These are phyloP conservation scores for Pherbina coryleti DNA, from an alignment of 2,888 invertebrate species.

Conservation along the genomic window DNA sequence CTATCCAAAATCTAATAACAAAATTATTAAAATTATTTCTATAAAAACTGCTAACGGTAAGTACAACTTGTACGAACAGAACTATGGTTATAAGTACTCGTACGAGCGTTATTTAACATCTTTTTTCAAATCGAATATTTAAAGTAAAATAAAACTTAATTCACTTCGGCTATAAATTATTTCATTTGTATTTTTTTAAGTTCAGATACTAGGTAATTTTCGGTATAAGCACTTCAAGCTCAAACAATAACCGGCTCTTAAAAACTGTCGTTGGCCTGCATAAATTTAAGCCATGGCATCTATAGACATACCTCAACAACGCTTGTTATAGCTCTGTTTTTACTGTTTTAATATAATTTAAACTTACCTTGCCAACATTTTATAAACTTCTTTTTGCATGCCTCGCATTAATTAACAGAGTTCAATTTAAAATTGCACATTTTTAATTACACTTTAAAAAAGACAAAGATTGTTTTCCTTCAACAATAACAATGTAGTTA, in stretches of 20 bases:
- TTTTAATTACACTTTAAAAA: neutral
- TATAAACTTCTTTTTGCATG: neutral
- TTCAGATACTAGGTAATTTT: too few relatives aligned
- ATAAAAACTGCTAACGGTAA: too few relatives aligned
- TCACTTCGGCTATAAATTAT: too few relatives aligned
- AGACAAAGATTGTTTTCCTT: neutral
- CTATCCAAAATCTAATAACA: too few relatives aligned
- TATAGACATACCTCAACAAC: neutral
- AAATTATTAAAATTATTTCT: too few relatives aligned
- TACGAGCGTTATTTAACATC: too few relatives aligned
- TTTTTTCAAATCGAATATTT: too few relatives aligned
- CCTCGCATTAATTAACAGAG: neutral
- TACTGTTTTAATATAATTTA: neutral
- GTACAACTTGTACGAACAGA: too few relatives aligned
- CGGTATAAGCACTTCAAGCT: neutral
- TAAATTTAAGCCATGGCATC: neutral
- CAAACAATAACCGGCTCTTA: neutral
- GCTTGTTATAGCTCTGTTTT: neutral
- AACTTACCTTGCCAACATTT: neutral
- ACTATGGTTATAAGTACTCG: too few relatives aligned
- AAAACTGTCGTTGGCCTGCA: neutral
- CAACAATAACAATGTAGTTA: neutral
- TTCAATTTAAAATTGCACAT: neutral
- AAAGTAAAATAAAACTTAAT: too few relatives aligned
- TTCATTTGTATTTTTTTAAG: too few relatives aligned